These are phyloP conservation scores for Drosophila mauritiana DNA, from an alignment of 1,140 invertebrate species.

Conservation along the genomic window DNA sequence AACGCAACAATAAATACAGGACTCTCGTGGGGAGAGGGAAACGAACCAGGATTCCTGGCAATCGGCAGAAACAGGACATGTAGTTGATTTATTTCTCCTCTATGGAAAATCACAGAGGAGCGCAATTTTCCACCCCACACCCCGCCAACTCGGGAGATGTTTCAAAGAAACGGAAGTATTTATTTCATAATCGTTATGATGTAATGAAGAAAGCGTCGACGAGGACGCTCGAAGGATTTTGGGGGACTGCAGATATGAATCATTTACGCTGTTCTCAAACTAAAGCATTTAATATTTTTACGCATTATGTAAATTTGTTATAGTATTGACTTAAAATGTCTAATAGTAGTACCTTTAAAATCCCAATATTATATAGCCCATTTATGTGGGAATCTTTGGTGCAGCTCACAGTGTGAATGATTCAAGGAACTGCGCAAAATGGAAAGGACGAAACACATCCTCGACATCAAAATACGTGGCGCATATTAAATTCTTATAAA, in stretches of 20 bases:
- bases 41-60: conserved; percentile 31
- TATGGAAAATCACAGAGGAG: conserved; percentile 56
- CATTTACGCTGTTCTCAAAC: conserved; percentile 8
- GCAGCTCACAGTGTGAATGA: conserved; percentile 40
- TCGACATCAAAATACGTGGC: conserved; percentile 66
- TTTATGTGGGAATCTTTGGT: not conserved
- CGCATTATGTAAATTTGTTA: too few relatives aligned
- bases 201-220: conserved; percentile 62
- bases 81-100: conserved; percentile 74
- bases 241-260: not conserved
- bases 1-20: conserved; percentile 79
- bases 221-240: conserved; percentile 15
- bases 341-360: too few relatives aligned
- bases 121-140: conserved; percentile 19
- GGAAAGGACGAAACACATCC: conserved; percentile 52
- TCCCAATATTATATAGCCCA: not conserved
- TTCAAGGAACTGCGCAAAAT: conserved; percentile 31
- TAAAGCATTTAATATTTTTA: not conserved
- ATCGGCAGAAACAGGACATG: conserved; percentile 69
- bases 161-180: conserved; percentile 75
- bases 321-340: too few relatives aligned
- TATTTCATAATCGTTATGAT: conserved; percentile 79
- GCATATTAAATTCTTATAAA: conserved; percentile 82
- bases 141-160: conserved; percentile 22
- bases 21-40: conserved; percentile 22